These are phyloP conservation scores for Benitochromis conjunctus DNA, from an alignment of 2,113 vertebrate genomes.

Conservation along the genomic window DNA sequence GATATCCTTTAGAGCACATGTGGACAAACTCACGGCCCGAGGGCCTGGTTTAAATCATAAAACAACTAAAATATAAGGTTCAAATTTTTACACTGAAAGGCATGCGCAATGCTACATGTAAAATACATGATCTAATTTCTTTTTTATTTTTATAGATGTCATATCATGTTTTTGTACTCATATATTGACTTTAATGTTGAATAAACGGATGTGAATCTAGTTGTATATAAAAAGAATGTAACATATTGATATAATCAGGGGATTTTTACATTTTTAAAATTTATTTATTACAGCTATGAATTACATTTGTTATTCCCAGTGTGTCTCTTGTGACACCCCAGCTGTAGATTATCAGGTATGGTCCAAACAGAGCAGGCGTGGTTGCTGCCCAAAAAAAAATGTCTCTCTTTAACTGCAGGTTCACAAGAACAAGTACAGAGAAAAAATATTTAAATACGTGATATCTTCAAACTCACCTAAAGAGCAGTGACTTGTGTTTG, in stretches of 20 bases:
- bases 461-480: not conserved
- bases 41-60: not conserved
- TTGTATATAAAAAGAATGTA: not conserved
- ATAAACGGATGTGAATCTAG: not conserved
- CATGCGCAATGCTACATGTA: fast-evolving
- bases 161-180: not conserved
- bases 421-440: not conserved
- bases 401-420: not conserved
- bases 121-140: not conserved
- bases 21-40: not conserved
- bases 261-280: too few species aligned
- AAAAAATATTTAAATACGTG: fast-evolving
- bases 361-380: not conserved
- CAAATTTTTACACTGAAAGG: not conserved
- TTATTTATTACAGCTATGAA: not conserved
- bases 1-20: fast-evolving
- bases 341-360: not conserved
- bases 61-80: fast-evolving
- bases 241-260: fast-evolving
- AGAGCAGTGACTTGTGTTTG: fast-evolving
- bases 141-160: not conserved
- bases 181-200: not conserved
- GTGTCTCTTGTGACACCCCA: not conserved
- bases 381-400: not conserved
- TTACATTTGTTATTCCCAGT: fast-evolving